Conservation (phyloP, 2,888 invertebrate genomes). For the Tanytarsus gracilentus region DNA sequence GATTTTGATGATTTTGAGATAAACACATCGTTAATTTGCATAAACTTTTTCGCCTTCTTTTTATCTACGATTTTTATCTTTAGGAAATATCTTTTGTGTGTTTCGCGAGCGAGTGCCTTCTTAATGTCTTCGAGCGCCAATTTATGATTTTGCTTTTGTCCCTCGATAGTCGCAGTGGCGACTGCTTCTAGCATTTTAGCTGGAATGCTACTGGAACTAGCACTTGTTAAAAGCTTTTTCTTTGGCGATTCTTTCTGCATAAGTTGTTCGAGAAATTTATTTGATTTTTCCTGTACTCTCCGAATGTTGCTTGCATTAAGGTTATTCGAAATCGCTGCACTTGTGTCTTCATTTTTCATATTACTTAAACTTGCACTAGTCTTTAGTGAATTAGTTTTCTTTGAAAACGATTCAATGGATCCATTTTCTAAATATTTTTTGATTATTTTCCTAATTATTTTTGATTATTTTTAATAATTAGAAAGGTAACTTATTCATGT, state of each 20-base stretch:
- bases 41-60: neutral
- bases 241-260: neutral
- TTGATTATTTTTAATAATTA: too few species aligned
- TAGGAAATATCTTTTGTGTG: neutral
- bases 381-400: neutral
- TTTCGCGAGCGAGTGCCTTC: neutral
- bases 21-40: constrained; percentile 20
- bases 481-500: too few species aligned
- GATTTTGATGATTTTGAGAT: neutral
- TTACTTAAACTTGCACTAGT: constrained; percentile 20
- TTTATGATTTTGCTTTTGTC: constrained; percentile 14
- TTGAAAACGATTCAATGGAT: neutral
- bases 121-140: constrained; percentile 9
- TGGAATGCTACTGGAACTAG: constrained; percentile 9
- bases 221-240: constrained; percentile 3
- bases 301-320: constrained; percentile 17
- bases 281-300: constrained; percentile 23
- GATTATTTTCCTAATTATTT: too few species aligned
- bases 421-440: neutral
- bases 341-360: neutral
- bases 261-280: constrained; percentile 19
- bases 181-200: neutral
- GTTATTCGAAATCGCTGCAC: neutral
- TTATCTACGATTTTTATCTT: constrained; percentile 13
- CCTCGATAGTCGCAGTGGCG: neutral